phyloP scores from a whole-genome alignment of 2,888 invertebrate species.

The Alloscopus bannaensis region DNA sequence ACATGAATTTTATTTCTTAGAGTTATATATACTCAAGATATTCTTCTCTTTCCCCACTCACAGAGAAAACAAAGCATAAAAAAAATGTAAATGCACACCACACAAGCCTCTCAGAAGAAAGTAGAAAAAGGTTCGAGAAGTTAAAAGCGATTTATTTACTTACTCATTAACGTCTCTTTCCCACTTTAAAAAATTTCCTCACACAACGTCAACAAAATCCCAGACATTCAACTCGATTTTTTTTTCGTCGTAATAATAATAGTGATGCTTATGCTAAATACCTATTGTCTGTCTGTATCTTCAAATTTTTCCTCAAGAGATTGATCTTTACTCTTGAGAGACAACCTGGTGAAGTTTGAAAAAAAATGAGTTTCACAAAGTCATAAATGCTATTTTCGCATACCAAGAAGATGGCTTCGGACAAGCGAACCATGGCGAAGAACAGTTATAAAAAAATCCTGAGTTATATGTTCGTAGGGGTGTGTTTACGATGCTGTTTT shows the following conservation, averaged over 20 bases:
- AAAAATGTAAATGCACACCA: too few relatives aligned
- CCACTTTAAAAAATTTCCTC: constrained; percentile 54
- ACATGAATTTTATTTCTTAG: constrained; percentile 39
- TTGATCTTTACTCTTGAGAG: constrained; percentile 23
- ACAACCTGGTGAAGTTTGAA: constrained; percentile 37
- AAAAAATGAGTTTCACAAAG: constrained; percentile 48
- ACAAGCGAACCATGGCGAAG: constrained; percentile 30
- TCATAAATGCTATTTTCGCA: constrained; percentile 55
- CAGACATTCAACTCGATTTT: background rate
- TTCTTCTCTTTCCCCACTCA: constrained; percentile 26
- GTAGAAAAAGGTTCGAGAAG: constrained; percentile 30
- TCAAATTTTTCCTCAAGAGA: constrained; percentile 33
- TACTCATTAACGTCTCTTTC: constrained; percentile 63
- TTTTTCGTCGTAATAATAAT: background rate
- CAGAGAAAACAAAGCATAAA: too few relatives aligned
- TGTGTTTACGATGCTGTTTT: constrained; percentile 64
- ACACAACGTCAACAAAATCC: constrained; percentile 26
- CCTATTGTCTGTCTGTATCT: constrained; percentile 20
- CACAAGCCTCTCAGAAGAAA: constrained; percentile 27
- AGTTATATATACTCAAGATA: constrained; percentile 15
- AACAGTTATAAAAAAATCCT: constrained; percentile 41
- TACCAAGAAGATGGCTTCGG: constrained; percentile 3
- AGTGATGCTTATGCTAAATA: background rate
- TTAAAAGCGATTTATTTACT: constrained; percentile 65
- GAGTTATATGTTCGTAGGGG: constrained; percentile 40